phyloP scores from a whole-genome alignment of 2,113 vertebrate genomes.

The Herpetotheres cachinnans region DNA sequence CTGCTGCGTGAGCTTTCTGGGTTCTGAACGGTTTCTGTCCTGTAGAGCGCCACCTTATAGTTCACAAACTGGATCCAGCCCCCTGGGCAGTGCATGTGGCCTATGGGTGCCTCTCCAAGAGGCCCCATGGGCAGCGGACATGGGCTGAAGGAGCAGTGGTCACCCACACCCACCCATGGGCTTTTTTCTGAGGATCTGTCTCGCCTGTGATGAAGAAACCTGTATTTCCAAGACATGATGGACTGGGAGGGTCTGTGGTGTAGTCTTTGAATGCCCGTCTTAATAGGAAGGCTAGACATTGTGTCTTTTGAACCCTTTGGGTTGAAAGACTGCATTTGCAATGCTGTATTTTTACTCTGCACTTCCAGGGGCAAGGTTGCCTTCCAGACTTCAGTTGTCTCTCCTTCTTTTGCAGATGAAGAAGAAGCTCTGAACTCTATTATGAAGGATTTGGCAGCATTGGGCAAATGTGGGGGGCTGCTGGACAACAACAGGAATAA shows the following conservation, averaged over 20 bases:
- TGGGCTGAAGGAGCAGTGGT: neutral
- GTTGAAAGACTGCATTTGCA: neutral
- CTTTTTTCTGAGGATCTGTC: neutral
- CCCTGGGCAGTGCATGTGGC: neutral
- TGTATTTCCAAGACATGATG: neutral
- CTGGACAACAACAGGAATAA: slow-evolving; percentile 83
- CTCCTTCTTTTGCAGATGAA: slow-evolving; percentile 75
- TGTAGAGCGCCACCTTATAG: neutral
- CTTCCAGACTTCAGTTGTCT: neutral
- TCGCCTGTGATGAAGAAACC: neutral
- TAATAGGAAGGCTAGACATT: neutral
- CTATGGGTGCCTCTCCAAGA: neutral
- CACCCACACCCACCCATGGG: neutral
- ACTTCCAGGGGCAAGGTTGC: fast-evolving
- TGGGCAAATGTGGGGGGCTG: slow-evolving; percentile 83
- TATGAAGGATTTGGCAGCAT: slow-evolving; percentile 89
- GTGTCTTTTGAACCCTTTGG: neutral
- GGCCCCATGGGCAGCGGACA: neutral
- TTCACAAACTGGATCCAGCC: neutral
- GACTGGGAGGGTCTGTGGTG: neutral
- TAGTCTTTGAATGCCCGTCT: neutral
- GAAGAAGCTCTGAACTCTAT: slow-evolving; percentile 91
- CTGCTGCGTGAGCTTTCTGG: neutral
- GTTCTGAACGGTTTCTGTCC: neutral
- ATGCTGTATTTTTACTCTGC: neutral